Percentiles rank a stretch among this genome's conserved stretches.
These are phyloP conservation scores for Oopsacas minuta DNA, from an alignment of 37 sponge, comb jelly and placozoan genomes.

Conservation along the genomic window DNA sequence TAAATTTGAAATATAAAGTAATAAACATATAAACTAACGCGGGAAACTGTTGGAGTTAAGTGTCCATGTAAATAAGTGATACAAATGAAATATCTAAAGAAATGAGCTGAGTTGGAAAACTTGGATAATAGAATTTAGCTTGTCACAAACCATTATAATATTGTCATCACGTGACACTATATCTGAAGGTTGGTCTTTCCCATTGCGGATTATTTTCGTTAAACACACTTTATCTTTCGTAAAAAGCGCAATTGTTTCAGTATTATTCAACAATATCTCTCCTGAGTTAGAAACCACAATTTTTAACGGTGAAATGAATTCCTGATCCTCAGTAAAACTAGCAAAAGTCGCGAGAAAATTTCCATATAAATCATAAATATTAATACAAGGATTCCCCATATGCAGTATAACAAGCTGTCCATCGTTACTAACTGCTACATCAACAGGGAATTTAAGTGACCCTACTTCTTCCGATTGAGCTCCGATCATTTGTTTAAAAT, in stretches of 20 bases:
- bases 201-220: not conserved
- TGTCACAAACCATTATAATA: not conserved
- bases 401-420: not conserved
- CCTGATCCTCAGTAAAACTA: slow-evolving; percentile 7
- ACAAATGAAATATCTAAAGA: not conserved
- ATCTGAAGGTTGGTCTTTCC: slow-evolving; percentile 9
- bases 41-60: too few relatives aligned
- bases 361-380: not conserved
- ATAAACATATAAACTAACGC: too few relatives aligned
- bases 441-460: not conserved
- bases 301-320: not conserved
- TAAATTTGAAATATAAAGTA: too few relatives aligned
- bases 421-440: not conserved
- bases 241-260: not conserved
- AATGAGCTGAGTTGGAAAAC: not conserved
- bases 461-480: not conserved
- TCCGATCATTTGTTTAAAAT: slow-evolving; percentile 5
- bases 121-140: not conserved
- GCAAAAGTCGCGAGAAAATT: not conserved
- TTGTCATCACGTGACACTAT: not conserved
- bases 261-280: not conserved
- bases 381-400: not conserved
- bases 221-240: not conserved
- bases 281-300: not conserved
- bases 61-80: not conserved